Conservation (phyloP, 2,797 vertebrate species). For the Florisuga fusca region DNA sequence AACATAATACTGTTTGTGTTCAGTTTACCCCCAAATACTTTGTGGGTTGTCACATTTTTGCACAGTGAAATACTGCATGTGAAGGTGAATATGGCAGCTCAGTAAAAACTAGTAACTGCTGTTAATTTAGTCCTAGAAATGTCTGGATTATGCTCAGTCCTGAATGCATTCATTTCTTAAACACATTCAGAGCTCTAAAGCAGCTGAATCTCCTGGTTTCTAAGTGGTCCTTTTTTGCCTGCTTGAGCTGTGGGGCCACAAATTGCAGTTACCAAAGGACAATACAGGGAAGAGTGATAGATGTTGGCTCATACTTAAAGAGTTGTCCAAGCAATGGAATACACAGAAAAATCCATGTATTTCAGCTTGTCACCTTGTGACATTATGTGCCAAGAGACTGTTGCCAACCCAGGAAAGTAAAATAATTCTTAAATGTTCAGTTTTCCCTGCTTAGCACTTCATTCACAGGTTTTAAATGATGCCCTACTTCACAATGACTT, state of each 20-base stretch:
- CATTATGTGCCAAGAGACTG: not conserved
- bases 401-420: not conserved
- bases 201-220: not conserved
- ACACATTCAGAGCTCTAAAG: not conserved
- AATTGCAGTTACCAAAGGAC: not conserved
- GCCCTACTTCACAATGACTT: not conserved
- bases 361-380: not conserved
- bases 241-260: not conserved
- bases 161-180: not conserved
- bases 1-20: not conserved
- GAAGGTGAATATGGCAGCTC: not conserved
- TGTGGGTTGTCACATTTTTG: not conserved
- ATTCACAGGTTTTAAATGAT: not conserved
- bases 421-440: not conserved
- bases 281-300: not conserved
- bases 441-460: not conserved
- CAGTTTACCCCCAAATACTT: not conserved
- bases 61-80: accelerated
- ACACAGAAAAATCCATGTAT: not conserved
- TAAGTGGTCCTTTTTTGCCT: not conserved
- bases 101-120: not conserved
- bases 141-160: not conserved
- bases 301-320: not conserved
- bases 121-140: not conserved
- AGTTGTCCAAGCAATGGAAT: not conserved